Conservation (phyloP, 2,113 vertebrate species). For the Phodopus roborovskii region DNA sequence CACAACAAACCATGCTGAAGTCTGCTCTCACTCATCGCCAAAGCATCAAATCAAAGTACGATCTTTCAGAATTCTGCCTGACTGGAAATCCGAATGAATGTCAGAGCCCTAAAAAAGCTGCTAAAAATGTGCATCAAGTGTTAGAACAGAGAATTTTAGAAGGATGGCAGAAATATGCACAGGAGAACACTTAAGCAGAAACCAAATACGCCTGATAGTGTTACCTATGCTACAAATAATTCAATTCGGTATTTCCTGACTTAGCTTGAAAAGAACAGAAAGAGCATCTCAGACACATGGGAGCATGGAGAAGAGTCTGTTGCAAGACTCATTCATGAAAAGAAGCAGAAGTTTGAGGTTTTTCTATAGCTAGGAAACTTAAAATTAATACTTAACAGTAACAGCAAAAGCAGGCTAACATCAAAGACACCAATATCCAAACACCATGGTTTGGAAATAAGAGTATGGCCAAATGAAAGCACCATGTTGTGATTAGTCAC, state of each 20-base stretch:
- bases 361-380: not conserved
- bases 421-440: not conserved
- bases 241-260: not conserved
- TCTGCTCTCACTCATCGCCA: conserved; percentile 16
- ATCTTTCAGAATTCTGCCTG: conserved; percentile 48
- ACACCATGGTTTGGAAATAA: not conserved
- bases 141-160: conserved; percentile 9
- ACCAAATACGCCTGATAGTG: not conserved
- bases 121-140: not conserved
- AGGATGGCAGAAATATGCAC: not conserved
- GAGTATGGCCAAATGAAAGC: not conserved
- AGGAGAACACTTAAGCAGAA: not conserved
- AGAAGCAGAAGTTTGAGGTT: conserved; percentile 10
- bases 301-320: not conserved
- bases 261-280: not conserved
- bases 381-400: conserved; percentile 17
- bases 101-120: not conserved
- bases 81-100: not conserved
- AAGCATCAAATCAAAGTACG: conserved; percentile 54
- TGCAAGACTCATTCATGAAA: not conserved
- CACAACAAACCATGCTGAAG: conserved; percentile 51
- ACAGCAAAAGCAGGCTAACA: not conserved
- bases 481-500: not conserved
- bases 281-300: not conserved
- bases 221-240: not conserved